Percentiles rank a stretch among this genome's conserved stretches.
These are phyloP conservation scores for Pachyuromys duprasi DNA, from an alignment of 2,797 vertebrate genomes.

Conservation along the genomic window DNA sequence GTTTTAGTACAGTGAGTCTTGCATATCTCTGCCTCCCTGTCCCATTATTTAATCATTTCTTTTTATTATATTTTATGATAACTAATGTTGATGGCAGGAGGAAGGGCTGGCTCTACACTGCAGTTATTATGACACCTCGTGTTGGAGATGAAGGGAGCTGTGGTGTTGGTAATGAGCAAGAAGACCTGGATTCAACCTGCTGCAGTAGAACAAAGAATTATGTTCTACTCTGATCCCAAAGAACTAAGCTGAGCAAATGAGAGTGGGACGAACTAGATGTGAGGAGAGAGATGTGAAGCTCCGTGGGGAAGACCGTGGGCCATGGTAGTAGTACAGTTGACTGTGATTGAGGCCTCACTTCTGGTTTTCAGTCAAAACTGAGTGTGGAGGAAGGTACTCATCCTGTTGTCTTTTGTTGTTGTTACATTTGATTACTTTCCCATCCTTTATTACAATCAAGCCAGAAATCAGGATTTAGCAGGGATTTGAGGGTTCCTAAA, in stretches of 20 bases:
- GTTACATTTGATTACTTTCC: background rate
- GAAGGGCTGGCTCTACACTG: background rate
- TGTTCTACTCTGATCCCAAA: background rate
- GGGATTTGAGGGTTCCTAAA: background rate
- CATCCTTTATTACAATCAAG: background rate
- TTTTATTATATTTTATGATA: background rate
- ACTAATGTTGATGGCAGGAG: background rate
- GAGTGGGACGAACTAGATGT: background rate
- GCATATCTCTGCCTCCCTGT: background rate
- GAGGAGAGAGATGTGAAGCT: background rate
- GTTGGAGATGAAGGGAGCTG: background rate
- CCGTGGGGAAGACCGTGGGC: fast-evolving
- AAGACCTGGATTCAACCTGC: background rate
- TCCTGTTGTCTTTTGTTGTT: background rate
- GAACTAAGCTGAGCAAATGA: background rate
- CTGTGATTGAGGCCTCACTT: background rate
- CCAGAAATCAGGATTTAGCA: background rate
- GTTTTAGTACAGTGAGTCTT: background rate
- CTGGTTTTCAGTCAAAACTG: background rate
- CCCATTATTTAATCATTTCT: background rate
- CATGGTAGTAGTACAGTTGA: too few species aligned
- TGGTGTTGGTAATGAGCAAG: background rate
- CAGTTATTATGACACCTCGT: background rate
- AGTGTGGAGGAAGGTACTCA: background rate
- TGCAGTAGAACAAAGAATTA: background rate